A percentile compares a stretch with the other conserved stretches of the same genome.
phyloP scores from a whole-genome alignment of 1,140 invertebrate species.

The Lysiphlebus fabarum region DNA sequence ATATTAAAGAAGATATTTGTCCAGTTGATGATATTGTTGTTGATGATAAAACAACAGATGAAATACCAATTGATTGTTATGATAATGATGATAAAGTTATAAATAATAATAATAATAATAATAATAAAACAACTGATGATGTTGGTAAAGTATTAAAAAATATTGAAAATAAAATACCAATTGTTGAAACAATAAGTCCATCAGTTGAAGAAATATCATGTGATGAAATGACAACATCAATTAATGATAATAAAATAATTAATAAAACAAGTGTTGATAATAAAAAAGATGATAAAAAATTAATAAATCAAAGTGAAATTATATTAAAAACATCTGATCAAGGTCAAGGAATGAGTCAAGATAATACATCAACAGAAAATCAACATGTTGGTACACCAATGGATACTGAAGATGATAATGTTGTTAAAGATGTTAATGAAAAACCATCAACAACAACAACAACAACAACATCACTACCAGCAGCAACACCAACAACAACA shows the following conservation, averaged over 20 bases:
- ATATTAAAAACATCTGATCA: neutral
- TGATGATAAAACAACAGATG: too few relatives aligned
- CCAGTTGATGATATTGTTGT: too few relatives aligned
- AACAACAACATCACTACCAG: constrained; percentile 25
- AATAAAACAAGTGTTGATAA: neutral
- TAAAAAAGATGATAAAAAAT: neutral
- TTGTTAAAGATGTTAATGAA: constrained; percentile 25
- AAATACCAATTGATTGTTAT: neutral
- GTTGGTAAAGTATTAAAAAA: neutral
- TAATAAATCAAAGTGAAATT: constrained; percentile 3
- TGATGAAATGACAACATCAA: too few relatives aligned
- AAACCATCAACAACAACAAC: constrained; percentile 25
- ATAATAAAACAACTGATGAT: neutral
- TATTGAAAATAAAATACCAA: constrained; percentile 3
- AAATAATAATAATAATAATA: neutral
- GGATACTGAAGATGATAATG: constrained; percentile 34
- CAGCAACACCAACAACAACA: constrained; percentile 30
- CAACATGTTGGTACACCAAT: constrained; percentile 35
- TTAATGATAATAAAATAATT: neutral
- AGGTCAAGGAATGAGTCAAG: constrained; percentile 2
- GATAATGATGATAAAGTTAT: neutral
- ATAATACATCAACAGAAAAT: neutral
- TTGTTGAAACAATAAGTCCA: neutral
- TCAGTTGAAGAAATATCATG: too few relatives aligned
- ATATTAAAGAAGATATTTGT: neutral